Evolutionary conservation across 2,888 invertebrate species (phyloP).

Genomic region (Pherbina coryleti): DNA sequence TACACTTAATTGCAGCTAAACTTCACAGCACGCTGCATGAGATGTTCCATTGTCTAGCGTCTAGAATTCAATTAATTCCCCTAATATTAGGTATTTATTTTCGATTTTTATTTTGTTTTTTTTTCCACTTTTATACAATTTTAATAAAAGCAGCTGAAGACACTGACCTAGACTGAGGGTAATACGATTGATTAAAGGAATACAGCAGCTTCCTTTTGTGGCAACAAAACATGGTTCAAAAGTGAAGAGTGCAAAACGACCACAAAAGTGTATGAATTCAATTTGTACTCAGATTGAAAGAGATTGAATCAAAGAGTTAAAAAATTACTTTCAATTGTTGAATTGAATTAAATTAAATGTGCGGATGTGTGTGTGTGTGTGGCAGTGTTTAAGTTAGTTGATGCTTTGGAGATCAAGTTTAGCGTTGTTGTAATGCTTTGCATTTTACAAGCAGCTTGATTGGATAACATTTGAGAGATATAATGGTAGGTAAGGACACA

Average conservation of each 20-base stretch:
- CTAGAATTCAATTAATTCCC: slow-evolving; percentile 25
- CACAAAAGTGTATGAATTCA: neutral
- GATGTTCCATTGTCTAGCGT: neutral
- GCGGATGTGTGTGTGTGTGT: neutral
- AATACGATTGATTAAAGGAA: neutral
- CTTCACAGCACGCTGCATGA: slow-evolving; percentile 38
- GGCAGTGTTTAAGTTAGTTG: neutral
- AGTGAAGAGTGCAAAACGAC: no score
- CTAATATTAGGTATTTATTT: slow-evolving; percentile 21
- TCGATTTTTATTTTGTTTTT: neutral
- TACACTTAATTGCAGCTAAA: slow-evolving; percentile 62
- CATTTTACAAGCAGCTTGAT: slow-evolving; percentile 8
- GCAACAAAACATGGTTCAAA: neutral
- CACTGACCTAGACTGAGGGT: slow-evolving; percentile 62
- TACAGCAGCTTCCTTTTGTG: neutral
- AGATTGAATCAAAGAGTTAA: neutral
- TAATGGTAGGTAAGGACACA: no score
- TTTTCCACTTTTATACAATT: neutral
- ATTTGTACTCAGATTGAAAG: neutral
- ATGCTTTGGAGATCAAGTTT: neutral
- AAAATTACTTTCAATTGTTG: neutral
- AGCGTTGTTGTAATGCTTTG: neutral
- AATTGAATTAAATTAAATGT: neutral
- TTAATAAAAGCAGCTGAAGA: slow-evolving; percentile 47
- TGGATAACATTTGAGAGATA: neutral